Conservation (phyloP, 2,797 vertebrate species). For the Vultur gryphus region DNA sequence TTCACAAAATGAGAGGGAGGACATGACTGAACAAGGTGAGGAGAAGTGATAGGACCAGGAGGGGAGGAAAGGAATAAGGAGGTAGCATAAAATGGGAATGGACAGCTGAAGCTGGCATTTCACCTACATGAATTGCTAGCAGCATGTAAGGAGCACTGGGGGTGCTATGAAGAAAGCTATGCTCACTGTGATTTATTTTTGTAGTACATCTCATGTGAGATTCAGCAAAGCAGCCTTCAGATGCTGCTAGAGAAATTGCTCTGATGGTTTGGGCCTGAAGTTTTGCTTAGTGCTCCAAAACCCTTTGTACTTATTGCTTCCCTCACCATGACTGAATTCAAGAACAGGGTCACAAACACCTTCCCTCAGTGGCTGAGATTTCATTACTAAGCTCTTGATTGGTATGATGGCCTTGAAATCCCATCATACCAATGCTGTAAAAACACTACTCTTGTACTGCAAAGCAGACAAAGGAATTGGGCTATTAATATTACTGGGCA, state of each 20-base stretch:
- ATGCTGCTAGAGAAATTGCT: neutral
- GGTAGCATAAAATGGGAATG: neutral
- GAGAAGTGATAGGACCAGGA: neutral
- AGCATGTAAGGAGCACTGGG: neutral
- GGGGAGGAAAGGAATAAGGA: neutral
- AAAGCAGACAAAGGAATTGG: neutral
- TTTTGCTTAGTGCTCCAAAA: neutral
- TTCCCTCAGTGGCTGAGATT: neutral
- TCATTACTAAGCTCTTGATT: neutral
- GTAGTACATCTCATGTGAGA: neutral
- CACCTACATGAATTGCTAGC: neutral
- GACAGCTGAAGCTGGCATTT: neutral
- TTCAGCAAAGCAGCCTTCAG: neutral
- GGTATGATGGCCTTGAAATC: neutral
- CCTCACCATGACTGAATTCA: neutral
- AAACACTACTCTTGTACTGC: neutral
- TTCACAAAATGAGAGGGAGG: neutral
- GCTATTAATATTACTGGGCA: neutral
- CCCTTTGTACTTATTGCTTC: neutral
- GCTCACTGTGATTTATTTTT: neutral
- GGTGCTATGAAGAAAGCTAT: neutral
- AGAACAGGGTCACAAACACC: neutral
- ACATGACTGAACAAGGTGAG: neutral
- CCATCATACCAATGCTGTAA: neutral
- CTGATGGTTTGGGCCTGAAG: neutral